These are phyloP conservation scores for Hydrocynus forskahlii DNA, from an alignment of 2,797 vertebrate species.

Conservation along the genomic window DNA sequence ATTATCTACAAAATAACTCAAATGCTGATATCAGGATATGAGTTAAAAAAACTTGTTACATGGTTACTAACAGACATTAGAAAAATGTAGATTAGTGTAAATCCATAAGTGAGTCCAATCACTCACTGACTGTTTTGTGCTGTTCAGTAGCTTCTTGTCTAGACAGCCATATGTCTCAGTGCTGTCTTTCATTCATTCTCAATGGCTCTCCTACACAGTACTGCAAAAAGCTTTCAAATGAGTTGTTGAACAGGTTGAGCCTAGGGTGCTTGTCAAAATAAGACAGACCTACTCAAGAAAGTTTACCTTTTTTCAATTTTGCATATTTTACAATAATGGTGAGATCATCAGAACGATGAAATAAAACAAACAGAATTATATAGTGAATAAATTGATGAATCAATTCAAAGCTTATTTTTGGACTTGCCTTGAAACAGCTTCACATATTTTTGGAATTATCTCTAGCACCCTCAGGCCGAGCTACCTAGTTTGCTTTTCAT, in stretches of 20 bases:
- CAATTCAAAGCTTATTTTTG: background rate
- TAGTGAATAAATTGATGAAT: background rate
- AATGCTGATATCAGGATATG: too few relatives aligned
- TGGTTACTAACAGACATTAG: too few relatives aligned
- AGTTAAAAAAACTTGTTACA: too few relatives aligned
- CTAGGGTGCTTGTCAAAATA: background rate
- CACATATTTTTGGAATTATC: background rate
- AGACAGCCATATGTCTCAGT: conserved; percentile 40
- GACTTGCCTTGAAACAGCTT: background rate
- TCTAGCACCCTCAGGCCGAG: background rate
- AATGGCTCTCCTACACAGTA: conserved; percentile 5
- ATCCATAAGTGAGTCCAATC: background rate
- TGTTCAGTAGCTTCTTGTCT: conserved; percentile 27
- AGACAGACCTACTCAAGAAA: background rate
- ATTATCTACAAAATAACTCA: too few relatives aligned
- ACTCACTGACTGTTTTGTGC: background rate
- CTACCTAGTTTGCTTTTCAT: background rate
- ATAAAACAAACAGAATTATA: background rate
- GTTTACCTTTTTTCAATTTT: background rate
- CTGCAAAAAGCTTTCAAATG: conserved; percentile 1
- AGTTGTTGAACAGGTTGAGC: conserved; percentile 19
- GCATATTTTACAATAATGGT: too few relatives aligned
- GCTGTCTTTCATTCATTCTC: conserved; percentile 25
- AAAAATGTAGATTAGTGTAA: too few relatives aligned
- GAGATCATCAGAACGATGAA: background rate